Evolutionary conservation across 2,113 vertebrate genomes (phyloP), one percentile per base, ranked within the genome.

Genomic region (Lynx canadensis): DNA sequence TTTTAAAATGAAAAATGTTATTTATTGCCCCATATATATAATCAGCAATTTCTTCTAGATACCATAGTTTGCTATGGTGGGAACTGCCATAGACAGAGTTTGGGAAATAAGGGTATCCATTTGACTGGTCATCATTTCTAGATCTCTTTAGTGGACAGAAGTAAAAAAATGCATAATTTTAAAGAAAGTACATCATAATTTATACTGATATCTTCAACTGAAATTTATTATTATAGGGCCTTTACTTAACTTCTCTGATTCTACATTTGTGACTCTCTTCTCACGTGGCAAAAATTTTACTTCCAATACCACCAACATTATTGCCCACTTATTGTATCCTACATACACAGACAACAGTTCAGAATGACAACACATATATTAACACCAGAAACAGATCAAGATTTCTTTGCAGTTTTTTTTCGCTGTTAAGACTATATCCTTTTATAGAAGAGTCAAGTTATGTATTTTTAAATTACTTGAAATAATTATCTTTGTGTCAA

Each of bases 401-500:
- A 91, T 74, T 79, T 79, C 7, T 73, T 94, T 94, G 52, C 11
- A 82, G 14, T 14, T 74, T 80, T 89, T 31, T 80, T 85, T 92
- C 55, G 1, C 13, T 90, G 23, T 60, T 90, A 86, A 31, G 84
- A 68, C 41, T 84, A 41, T 50, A 18, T 69, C 7, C 7, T 65
- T 74, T 27, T 36, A 52, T 57, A n/a, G 14, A 76, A 52, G 1
- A 63, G 57, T 21, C 63, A 87, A 50, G 5, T 82, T 8, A 55
- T 36, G n/a, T 74, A 13, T 88, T 96, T 96, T 45, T 19, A 86
- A 69, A 16, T 93, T 21, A 95, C n/a, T 78, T 90, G 66, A 90
- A 90, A 63, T 81, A 78, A 91, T 57, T 93, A 57, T 84, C 14
- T 57, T 14, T 50, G 92, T n/a, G 27, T 66, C 87, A 65, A 78